phyloP scores from a whole-genome alignment of 2,888 invertebrate species.

The Chrysolina oricalcia region DNA sequence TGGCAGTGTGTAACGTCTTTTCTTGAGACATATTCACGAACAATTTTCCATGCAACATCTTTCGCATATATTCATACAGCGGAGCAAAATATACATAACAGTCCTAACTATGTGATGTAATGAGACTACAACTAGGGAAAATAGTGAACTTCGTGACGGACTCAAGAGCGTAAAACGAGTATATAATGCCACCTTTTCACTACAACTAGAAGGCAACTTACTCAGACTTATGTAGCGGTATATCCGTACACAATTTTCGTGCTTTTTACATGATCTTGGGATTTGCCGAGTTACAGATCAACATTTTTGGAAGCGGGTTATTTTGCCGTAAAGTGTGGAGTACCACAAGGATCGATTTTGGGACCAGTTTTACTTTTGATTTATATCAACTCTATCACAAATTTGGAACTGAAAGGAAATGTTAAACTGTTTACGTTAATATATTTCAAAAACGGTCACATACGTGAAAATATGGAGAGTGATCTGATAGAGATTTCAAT shows the following conservation, averaged over 20 bases:
- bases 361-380: too few relatives aligned
- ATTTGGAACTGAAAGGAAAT: too few relatives aligned
- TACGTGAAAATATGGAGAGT: too few relatives aligned
- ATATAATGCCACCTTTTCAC: conserved; percentile 50
- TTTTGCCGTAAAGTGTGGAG: too few relatives aligned
- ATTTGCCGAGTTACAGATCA: conserved; percentile 5
- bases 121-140: conserved; percentile 31
- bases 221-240: conserved; percentile 72
- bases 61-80: neutral
- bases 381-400: too few relatives aligned
- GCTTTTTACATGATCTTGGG: conserved; percentile 51
- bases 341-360: too few relatives aligned
- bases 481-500: too few relatives aligned
- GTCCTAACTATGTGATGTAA: conserved; percentile 39
- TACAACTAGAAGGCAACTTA: conserved; percentile 70
- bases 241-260: conserved; percentile 64
- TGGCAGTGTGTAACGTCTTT: neutral
- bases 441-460: too few relatives aligned
- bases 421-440: too few relatives aligned
- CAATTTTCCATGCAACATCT: conserved; percentile 14
- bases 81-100: neutral
- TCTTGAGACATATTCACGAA: neutral
- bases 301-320: neutral
- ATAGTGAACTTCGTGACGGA: conserved; percentile 25
- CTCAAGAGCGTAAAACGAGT: conserved; percentile 25